Evolutionary conservation across 2,797 vertebrate genomes (phyloP).

Genomic region (Cynodonichthys magdalenae): DNA sequence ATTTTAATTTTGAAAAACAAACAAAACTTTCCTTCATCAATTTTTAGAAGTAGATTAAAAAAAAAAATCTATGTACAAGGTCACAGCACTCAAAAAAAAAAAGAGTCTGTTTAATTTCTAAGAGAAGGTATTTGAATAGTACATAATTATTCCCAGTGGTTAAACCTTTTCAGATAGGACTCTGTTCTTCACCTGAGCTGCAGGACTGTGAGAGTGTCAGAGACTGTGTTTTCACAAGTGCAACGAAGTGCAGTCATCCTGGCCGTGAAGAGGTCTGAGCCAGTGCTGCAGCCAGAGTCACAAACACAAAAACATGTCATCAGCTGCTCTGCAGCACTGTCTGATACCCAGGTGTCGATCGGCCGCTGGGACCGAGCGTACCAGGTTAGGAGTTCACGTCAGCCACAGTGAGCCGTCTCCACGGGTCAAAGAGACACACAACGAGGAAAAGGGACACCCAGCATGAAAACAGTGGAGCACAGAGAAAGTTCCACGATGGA

Average conservation of each 20-base stretch:
- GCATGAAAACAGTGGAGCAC: slow-evolving; percentile 27
- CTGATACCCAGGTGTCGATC: slow-evolving; percentile 13
- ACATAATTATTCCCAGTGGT: slow-evolving; percentile 14
- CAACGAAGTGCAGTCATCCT: slow-evolving; percentile 3
- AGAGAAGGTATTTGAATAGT: slow-evolving; percentile 15
- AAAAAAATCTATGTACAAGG: slow-evolving; percentile 16
- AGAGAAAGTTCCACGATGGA: slow-evolving; percentile 50
- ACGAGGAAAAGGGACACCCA: slow-evolving; percentile 33
- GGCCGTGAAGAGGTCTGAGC: slow-evolving; percentile 13
- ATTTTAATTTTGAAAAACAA: slow-evolving; percentile 53
- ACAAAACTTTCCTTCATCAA: slow-evolving; percentile 20
- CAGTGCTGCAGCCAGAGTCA: slow-evolving; percentile 23
- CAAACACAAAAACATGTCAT: slow-evolving; percentile 20
- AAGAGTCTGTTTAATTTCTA: slow-evolving; percentile 11
- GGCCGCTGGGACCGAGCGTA: slow-evolving; percentile 9
- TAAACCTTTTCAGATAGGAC: slow-evolving; percentile 14
- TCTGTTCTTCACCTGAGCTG: slow-evolving; percentile 12
- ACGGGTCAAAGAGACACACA: slow-evolving; percentile 46
- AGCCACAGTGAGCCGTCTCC: slow-evolving; percentile 31
- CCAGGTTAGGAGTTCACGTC: slow-evolving; percentile 19
- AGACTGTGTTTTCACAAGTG: slow-evolving; percentile 13
- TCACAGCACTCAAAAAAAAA: slow-evolving; percentile 17
- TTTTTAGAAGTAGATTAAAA: slow-evolving; percentile 23
- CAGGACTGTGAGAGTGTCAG: slow-evolving; percentile 6
- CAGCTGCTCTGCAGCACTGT: slow-evolving; percentile 1